Percentiles rank a stretch among this genome's conserved stretches.
Evolutionary conservation across 2,888 invertebrate species (phyloP).

Genomic region (Cryptocephalus moraei): DNA sequence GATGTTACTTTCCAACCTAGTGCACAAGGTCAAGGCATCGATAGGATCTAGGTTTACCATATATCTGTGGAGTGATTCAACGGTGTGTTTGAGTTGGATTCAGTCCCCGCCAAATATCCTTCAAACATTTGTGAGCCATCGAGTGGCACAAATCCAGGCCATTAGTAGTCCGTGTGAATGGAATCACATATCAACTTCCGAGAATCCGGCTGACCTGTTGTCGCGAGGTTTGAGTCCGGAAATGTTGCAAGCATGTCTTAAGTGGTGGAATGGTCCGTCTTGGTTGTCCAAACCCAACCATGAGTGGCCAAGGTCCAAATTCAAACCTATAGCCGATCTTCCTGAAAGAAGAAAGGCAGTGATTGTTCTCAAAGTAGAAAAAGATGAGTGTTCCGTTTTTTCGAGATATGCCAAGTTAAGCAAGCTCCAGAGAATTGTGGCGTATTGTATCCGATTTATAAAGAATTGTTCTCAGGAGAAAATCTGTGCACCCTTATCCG

Average conservation of each 20-base stretch:
- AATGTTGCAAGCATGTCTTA: not conserved
- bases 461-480: too few relatives aligned
- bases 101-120: not conserved
- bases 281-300: not conserved
- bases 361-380: too few relatives aligned
- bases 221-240: not conserved
- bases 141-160: not conserved
- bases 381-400: too few relatives aligned
- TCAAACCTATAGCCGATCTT: not conserved
- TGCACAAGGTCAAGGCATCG: not conserved
- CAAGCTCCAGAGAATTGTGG: too few relatives aligned
- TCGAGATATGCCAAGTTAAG: too few relatives aligned
- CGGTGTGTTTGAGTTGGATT: not conserved
- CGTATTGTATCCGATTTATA: too few relatives aligned
- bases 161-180: not conserved
- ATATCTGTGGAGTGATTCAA: not conserved
- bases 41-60: not conserved
- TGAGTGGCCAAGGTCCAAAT: not conserved
- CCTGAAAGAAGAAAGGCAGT: not conserved
- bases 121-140: not conserved
- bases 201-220: not conserved
- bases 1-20: not conserved
- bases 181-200: not conserved
- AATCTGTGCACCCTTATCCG: too few relatives aligned
- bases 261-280: not conserved